Evolutionary conservation across 64 coral and sea anemone species (phyloP).

Genomic region (Trachythela sp.): DNA sequence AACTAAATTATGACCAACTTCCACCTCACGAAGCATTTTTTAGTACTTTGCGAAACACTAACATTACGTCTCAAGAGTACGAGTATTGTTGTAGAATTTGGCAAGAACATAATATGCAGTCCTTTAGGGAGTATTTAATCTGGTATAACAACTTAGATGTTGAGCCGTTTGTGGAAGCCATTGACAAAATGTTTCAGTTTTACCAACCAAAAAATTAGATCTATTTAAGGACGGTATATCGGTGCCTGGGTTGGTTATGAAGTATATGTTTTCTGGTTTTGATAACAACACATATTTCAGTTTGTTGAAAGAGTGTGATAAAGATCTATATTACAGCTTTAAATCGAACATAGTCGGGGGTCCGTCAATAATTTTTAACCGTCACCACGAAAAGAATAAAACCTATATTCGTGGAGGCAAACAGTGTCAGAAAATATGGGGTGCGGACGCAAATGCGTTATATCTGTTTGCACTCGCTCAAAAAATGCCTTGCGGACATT

Average conservation of each 20-base stretch:
- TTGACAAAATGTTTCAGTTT: background rate
- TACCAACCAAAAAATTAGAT: background rate
- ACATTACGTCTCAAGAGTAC: background rate
- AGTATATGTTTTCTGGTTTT: background rate
- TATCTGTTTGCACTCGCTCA: background rate
- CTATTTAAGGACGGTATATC: background rate
- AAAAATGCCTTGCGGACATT: background rate
- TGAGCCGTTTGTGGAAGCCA: background rate
- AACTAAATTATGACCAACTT: background rate
- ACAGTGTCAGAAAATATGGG: background rate
- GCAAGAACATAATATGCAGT: background rate
- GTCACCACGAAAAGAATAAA: background rate
- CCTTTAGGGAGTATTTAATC: background rate
- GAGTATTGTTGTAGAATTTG: background rate
- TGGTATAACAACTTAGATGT: slow-evolving; percentile 3
- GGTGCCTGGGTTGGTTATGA: background rate
- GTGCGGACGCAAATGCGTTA: background rate
- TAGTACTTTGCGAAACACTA: background rate
- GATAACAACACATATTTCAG: background rate
- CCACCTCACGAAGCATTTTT: background rate
- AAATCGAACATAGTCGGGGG: background rate
- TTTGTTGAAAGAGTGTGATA: background rate
- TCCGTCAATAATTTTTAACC: background rate
- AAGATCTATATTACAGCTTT: background rate
- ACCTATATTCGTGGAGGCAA: background rate